phyloP scores from a whole-genome alignment of 2,113 vertebrate species.

The Epinephelus cyanopodus region DNA sequence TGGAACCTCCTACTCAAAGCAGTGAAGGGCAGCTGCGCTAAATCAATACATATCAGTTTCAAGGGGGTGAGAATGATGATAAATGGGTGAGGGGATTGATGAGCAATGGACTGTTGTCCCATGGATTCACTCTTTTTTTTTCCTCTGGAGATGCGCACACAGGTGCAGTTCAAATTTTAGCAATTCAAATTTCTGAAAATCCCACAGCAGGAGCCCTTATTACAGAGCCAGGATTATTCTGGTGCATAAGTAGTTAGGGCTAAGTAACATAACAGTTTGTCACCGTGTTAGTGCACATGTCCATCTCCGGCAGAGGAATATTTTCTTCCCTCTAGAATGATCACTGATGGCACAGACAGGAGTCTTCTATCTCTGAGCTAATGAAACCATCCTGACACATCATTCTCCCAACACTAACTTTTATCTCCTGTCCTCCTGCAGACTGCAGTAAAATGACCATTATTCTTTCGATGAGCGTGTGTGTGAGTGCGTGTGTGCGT shows the following conservation, averaged over 20 bases:
- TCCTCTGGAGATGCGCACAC: constrained; percentile 20
- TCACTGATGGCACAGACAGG: constrained; percentile 69
- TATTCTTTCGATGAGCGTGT: constrained; percentile 76
- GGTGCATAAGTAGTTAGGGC: constrained; percentile 41
- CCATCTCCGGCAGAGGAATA: constrained; percentile 57
- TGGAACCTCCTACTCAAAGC: constrained; percentile 69
- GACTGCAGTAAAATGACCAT: constrained; percentile 78
- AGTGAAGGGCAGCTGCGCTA: constrained; percentile 61
- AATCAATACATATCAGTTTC: constrained; percentile 73
- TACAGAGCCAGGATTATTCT: constrained; percentile 46
- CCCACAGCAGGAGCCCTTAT: constrained; percentile 56
- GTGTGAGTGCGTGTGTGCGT: no score
- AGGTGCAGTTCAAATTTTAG: constrained; percentile 38
- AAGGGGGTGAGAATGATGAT: constrained; percentile 73
- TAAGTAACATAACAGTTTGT: constrained; percentile 59
- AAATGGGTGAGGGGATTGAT: constrained; percentile 57
- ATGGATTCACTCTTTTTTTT: constrained; percentile 1
- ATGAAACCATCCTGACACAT: constrained; percentile 81
- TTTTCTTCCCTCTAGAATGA: constrained; percentile 60
- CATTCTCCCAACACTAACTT: constrained; percentile 80
- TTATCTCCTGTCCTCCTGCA: constrained; percentile 79
- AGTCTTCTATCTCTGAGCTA: constrained; percentile 77
- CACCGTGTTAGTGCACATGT: constrained; percentile 64
- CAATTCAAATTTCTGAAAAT: constrained; percentile 49
- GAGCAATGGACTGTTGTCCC: constrained; percentile 56